Percentiles rank a stretch among this genome's conserved stretches.
Conservation (phyloP, 2,797 vertebrate species). For the Enteromius thamalakanensis region DNA sequence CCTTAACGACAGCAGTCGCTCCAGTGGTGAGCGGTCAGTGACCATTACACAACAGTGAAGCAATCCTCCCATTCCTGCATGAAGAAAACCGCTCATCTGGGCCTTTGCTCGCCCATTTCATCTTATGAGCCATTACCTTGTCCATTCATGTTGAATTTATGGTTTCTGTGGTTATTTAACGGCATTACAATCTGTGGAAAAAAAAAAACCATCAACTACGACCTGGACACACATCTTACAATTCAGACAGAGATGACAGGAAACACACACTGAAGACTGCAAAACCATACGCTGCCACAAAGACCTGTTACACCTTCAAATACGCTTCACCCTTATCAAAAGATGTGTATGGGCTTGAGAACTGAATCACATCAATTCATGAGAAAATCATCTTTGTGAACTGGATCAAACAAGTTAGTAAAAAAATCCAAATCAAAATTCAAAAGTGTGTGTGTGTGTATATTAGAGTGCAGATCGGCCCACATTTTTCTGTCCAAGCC, state of each 20-base stretch:
- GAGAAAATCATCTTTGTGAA: not conserved
- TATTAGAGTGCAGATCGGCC: no score
- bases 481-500: no score
- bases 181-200: slow-evolving; percentile 52
- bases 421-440: not conserved
- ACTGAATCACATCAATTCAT: not conserved
- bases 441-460: no score
- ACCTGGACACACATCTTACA: slow-evolving; percentile 21
- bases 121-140: slow-evolving; percentile 48
- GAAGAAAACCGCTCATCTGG: slow-evolving; percentile 55
- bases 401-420: not conserved
- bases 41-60: slow-evolving; percentile 55
- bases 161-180: slow-evolving; percentile 48
- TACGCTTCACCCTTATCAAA: not conserved
- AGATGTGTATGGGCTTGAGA: not conserved
- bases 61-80: slow-evolving; percentile 44
- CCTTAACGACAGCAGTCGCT: slow-evolving; percentile 53
- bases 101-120: slow-evolving; percentile 46
- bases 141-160: slow-evolving; percentile 52
- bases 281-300: slow-evolving; percentile 1
- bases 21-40: slow-evolving; percentile 57
- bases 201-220: slow-evolving; percentile 41
- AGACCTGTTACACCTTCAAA: not conserved
- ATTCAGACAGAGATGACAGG: not conserved
- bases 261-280: not conserved